These are phyloP conservation scores for Netelia virgata DNA, from an alignment of 2,888 invertebrate genomes.

Conservation along the genomic window DNA sequence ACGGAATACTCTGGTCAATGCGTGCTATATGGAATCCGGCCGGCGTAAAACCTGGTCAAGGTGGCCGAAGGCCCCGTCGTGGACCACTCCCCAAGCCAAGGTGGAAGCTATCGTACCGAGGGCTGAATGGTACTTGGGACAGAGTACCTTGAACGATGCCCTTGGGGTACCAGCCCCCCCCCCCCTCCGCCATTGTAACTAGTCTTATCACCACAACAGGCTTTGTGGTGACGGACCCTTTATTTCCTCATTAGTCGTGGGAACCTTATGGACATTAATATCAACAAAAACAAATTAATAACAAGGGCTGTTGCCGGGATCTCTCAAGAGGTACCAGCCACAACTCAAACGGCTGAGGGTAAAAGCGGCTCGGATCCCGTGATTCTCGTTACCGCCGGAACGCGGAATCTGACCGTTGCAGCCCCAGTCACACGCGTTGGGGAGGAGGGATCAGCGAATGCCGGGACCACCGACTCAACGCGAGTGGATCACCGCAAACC, in stretches of 20 bases:
- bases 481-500: too few species aligned
- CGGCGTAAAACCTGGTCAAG: slow-evolving; percentile 21
- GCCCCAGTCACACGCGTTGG: not conserved
- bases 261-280: too few species aligned
- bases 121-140: slow-evolving; percentile 63
- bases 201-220: slow-evolving; percentile 49
- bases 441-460: slow-evolving; percentile 9
- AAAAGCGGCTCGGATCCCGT: not conserved
- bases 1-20: slow-evolving; percentile 14
- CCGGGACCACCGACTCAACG: not conserved
- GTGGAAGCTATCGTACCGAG: slow-evolving; percentile 64
- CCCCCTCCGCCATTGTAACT: slow-evolving; percentile 42
- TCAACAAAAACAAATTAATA: too few species aligned
- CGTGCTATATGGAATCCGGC: slow-evolving; percentile 9
- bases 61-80: slow-evolving; percentile 28
- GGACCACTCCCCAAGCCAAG: slow-evolving; percentile 62
- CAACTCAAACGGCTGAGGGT: too few species aligned
- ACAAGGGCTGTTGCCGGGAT: too few species aligned
- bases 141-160: slow-evolving; percentile 55
- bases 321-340: too few species aligned
- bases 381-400: too few species aligned
- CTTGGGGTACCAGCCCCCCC: slow-evolving; percentile 58
- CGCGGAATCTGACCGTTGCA: too few species aligned
- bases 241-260: too few species aligned
- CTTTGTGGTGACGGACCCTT: slow-evolving; percentile 35